These are phyloP conservation scores for Leptoclinus maculatus DNA, from an alignment of 2,797 vertebrate genomes.

Conservation along the genomic window DNA sequence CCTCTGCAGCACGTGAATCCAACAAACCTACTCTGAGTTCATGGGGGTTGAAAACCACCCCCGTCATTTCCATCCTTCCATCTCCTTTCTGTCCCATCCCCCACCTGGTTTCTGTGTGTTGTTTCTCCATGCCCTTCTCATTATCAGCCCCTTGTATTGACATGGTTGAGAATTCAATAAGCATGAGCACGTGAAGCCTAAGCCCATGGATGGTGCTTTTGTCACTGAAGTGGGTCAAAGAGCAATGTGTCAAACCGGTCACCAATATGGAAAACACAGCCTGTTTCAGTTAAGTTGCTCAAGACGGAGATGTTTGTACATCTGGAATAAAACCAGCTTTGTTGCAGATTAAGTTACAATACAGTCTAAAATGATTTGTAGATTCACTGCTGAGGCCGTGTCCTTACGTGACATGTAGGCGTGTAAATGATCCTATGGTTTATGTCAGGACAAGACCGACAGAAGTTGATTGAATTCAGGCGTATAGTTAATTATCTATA, in stretches of 20 bases:
- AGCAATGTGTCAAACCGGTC: not conserved
- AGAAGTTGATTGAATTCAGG: not conserved
- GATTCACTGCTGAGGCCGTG: not conserved
- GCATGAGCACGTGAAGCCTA: conserved; percentile 9
- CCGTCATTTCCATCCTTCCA: conserved; percentile 60
- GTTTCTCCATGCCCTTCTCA: conserved; percentile 20
- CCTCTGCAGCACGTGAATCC: conserved; percentile 72
- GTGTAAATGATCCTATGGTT: not conserved
- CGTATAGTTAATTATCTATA: not conserved
- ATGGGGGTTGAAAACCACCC: conserved; percentile 63
- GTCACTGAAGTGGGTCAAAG: conserved; percentile 43
- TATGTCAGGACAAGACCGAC: not conserved
- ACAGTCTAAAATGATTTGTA: not conserved
- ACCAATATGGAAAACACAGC: not conserved
- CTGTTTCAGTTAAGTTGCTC: not conserved
- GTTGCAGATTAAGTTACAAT: not conserved
- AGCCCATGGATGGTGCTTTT: conserved; percentile 16
- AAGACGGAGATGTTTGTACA: not conserved
- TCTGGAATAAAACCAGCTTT: not conserved
- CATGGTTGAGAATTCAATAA: conserved; percentile 48
- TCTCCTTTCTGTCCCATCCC: conserved; percentile 53
- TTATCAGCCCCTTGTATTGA: conserved; percentile 38
- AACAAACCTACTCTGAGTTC: conserved; percentile 72
- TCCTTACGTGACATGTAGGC: conserved; percentile 11
- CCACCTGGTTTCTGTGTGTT: conserved; percentile 51